Percentiles rank a stretch among this genome's conserved stretches.
phyloP scores from a whole-genome alignment of 2,113 vertebrate genomes.

The Gymnorhina tibicen region DNA sequence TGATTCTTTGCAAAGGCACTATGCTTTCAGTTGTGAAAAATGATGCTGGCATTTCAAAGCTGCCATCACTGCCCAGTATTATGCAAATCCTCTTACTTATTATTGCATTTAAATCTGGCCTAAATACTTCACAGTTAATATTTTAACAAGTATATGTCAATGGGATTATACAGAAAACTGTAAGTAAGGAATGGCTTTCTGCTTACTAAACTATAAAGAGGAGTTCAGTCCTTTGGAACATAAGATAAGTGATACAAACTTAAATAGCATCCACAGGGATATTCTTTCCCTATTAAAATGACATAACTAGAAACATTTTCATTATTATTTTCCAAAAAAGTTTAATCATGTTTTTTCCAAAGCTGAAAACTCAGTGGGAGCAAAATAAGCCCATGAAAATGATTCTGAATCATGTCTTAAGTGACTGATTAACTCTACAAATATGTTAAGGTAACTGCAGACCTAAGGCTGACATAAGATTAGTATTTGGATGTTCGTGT shows the following conservation, averaged over 20 bases:
- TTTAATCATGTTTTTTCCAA: background rate
- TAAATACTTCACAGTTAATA: constrained; percentile 62
- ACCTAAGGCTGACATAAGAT: background rate
- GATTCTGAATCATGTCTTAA: background rate
- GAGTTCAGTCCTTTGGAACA: background rate
- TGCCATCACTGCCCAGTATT: constrained; percentile 48
- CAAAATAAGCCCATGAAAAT: background rate
- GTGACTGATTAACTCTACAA: background rate
- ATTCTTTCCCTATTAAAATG: background rate
- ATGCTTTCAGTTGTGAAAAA: constrained; percentile 66
- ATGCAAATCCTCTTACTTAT: constrained; percentile 65
- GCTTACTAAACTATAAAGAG: background rate
- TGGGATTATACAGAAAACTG: constrained; percentile 47
- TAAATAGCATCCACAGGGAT: background rate
- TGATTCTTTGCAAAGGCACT: constrained; percentile 46
- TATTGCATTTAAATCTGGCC: constrained; percentile 54
- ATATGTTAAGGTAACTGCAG: background rate
- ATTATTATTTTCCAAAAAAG: background rate
- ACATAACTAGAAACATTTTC: background rate
- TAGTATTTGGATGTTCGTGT: background rate
- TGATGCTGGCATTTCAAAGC: constrained; percentile 64
- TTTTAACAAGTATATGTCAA: constrained; percentile 59
- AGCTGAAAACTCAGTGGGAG: background rate
- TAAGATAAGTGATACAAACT: background rate
- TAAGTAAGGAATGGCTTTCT: background rate